Evolutionary conservation across 2,888 invertebrate species (phyloP).

Genomic region (Nipponacmea schrenckii): DNA sequence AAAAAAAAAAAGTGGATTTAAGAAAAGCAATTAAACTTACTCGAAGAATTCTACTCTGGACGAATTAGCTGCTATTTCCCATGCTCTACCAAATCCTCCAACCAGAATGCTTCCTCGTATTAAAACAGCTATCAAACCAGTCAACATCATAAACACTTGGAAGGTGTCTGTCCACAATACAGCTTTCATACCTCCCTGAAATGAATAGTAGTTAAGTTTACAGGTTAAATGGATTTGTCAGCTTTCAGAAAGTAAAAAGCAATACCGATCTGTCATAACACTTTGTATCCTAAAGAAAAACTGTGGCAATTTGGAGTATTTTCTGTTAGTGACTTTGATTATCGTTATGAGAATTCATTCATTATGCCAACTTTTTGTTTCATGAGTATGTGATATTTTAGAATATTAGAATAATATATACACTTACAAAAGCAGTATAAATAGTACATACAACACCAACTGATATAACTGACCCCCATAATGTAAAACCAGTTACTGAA

Average conservation of each 20-base stretch:
- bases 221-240: too few relatives aligned
- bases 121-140: constrained; percentile 65
- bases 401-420: not conserved
- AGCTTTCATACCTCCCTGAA: constrained; percentile 70
- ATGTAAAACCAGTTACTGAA: constrained; percentile 65
- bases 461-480: constrained; percentile 57
- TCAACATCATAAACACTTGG: constrained; percentile 68
- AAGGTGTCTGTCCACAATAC: constrained; percentile 70
- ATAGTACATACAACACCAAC: constrained; percentile 67
- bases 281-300: too few relatives aligned
- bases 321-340: too few relatives aligned
- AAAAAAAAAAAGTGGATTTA: too few relatives aligned
- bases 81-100: constrained; percentile 62
- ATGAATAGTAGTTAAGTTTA: constrained; percentile 5
- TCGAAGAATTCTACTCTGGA: constrained; percentile 61
- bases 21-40: constrained; percentile 40
- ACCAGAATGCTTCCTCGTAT: constrained; percentile 62
- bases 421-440: constrained; percentile 68
- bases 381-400: too few relatives aligned
- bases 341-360: too few relatives aligned
- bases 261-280: too few relatives aligned
- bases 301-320: too few relatives aligned
- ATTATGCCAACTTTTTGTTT: too few relatives aligned
- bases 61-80: constrained; percentile 52
- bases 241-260: too few relatives aligned